Evolutionary conservation across 2,113 vertebrate species (phyloP).

Genomic region (Aspidoscelis tigris): DNA sequence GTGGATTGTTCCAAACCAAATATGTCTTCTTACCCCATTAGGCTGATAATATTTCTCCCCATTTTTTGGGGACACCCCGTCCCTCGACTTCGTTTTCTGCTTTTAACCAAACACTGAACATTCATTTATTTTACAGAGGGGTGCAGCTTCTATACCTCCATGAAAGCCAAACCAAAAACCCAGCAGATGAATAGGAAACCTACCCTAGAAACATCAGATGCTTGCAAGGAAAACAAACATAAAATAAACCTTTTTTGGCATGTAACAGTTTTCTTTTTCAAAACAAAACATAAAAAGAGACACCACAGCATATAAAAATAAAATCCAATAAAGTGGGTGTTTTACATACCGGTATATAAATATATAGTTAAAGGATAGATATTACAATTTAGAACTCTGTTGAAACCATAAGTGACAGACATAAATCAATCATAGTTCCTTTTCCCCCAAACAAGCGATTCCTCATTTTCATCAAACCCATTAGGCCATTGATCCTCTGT

Average conservation of each 20-base stretch:
- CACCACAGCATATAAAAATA: not conserved
- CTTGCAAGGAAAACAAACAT: conserved; percentile 72
- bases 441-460: rapidly evolving
- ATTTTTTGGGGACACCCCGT: too few relatives aligned
- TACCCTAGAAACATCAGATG: conserved; percentile 67
- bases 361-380: not conserved
- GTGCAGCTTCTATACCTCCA: conserved; percentile 35
- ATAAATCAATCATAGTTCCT: rapidly evolving
- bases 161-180: conserved; percentile 52
- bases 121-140: not conserved
- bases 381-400: not conserved
- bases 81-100: too few relatives aligned
- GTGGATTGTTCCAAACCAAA: too few relatives aligned
- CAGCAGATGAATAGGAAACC: conserved; percentile 68
- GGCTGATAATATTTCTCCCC: too few relatives aligned
- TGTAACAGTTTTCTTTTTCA: conserved; percentile 45
- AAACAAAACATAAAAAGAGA: not conserved
- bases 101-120: too few relatives aligned
- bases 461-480: rapidly evolving
- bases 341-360: not conserved
- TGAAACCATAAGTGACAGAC: not conserved
- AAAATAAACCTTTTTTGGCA: conserved; percentile 60
- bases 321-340: too few relatives aligned
- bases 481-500: not conserved
- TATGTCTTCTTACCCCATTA: too few relatives aligned